A percentile compares a stretch with the other conserved stretches of the same genome.
Evolutionary conservation across 2,113 vertebrate species (phyloP).

Genomic region (Silurus asotus): DNA sequence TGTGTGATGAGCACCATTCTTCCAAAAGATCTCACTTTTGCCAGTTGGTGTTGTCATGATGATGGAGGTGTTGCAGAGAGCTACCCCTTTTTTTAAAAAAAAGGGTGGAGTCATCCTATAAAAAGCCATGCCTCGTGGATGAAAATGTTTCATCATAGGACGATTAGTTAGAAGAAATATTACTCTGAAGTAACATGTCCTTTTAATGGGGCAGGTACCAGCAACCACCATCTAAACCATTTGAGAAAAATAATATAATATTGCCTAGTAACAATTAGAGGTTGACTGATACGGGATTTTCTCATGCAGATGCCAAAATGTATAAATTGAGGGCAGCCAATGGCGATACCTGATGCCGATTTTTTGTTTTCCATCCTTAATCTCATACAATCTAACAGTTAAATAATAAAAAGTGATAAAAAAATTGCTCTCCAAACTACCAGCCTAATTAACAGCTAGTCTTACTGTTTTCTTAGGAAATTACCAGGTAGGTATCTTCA

Average conservation of each 20-base stretch:
- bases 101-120: not conserved
- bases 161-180: not conserved
- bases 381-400: too few relatives aligned
- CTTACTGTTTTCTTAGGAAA: too few relatives aligned
- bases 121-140: not conserved
- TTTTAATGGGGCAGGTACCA: not conserved
- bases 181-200: not conserved
- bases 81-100: not conserved
- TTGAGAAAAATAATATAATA: not conserved
- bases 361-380: too few relatives aligned
- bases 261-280: not conserved
- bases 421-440: too few relatives aligned
- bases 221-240: too few relatives aligned
- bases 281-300: too few relatives aligned
- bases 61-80: not conserved
- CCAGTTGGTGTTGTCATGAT: not conserved
- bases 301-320: too few relatives aligned
- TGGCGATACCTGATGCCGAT: too few relatives aligned
- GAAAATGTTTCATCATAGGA: not conserved
- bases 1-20: not conserved
- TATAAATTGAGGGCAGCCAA: too few relatives aligned
- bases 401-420: too few relatives aligned
- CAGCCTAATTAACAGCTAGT: too few relatives aligned
- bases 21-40: not conserved
- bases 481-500: too few relatives aligned